Evolutionary conservation across 2,888 invertebrate species (phyloP).

Genomic region (Drosophila rubida): DNA sequence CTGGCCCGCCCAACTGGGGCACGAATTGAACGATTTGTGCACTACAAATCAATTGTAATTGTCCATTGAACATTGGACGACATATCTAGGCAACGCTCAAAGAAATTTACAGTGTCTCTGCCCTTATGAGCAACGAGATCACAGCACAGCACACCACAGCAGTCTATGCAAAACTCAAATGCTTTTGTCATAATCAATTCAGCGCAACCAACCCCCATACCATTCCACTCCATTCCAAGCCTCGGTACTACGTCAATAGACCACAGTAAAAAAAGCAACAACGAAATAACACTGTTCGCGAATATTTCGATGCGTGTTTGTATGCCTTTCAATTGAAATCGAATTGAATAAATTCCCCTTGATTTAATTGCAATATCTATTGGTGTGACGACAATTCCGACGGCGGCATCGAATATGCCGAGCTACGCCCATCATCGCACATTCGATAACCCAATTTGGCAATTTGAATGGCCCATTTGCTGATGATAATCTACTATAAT

Average conservation of each 20-base stretch:
- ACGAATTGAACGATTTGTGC: constrained; percentile 20
- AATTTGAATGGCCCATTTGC: constrained; percentile 1
- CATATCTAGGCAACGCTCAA: constrained; percentile 67
- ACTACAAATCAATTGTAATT: constrained; percentile 72
- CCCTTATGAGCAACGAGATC: constrained; percentile 51
- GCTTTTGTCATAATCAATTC: constrained; percentile 64
- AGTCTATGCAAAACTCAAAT: constrained; percentile 39
- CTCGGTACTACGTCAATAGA: constrained; percentile 17
- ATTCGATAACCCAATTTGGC: constrained; percentile 38
- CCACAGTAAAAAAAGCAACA: constrained; percentile 5
- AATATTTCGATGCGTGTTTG: constrained; percentile 54
- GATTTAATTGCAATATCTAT: constrained; percentile 72
- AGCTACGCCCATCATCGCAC: constrained; percentile 40
- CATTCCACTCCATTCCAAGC: constrained; percentile 2
- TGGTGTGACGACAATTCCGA: constrained; percentile 64
- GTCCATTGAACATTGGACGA: constrained; percentile 71
- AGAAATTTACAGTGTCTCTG: constrained; percentile 60
- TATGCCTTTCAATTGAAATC: constrained; percentile 74
- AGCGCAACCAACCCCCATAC: constrained; percentile 25
- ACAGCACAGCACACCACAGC: constrained; percentile 1
- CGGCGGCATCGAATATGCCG: constrained; percentile 29
- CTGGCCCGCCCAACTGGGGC: constrained; percentile 2
- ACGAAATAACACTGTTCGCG: constrained; percentile 40
- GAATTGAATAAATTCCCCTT: constrained; percentile 78
- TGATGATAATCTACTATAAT: constrained; percentile 18